Percentiles rank a stretch among this genome's conserved stretches.
Evolutionary conservation across 2,113 vertebrate genomes (phyloP).

Genomic region (Microtus oregoni): DNA sequence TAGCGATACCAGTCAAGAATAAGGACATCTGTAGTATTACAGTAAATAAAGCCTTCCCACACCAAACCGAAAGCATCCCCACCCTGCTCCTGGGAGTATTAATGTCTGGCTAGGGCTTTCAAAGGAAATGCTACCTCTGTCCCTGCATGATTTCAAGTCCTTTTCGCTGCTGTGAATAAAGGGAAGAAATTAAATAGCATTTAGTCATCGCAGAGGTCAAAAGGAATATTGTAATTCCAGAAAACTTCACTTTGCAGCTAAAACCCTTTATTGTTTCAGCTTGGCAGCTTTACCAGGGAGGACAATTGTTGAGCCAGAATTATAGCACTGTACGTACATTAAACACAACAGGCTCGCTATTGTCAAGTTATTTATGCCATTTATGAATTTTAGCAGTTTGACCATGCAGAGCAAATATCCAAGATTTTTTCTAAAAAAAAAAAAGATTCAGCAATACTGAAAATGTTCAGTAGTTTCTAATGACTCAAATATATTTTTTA

Average conservation of each 20-base stretch:
- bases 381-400: constrained; percentile 65
- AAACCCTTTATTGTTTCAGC: constrained; percentile 69
- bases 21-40: constrained; percentile 20
- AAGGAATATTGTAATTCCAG: constrained; percentile 56
- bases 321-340: constrained; percentile 45
- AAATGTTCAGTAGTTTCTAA: constrained; percentile 8
- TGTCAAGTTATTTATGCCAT: constrained; percentile 66
- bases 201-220: constrained; percentile 70
- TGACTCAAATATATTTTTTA: not conserved
- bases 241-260: constrained; percentile 60
- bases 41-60: constrained; percentile 49
- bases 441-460: constrained; percentile 9
- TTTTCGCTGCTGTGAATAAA: constrained; percentile 49
- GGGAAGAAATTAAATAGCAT: constrained; percentile 67
- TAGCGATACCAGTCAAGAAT: constrained; percentile 34
- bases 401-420: constrained; percentile 46
- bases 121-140: constrained; percentile 62
- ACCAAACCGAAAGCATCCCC: constrained; percentile 15
- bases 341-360: constrained; percentile 16
- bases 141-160: constrained; percentile 38
- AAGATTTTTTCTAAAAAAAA: constrained; percentile 26
- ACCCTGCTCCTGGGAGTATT: not conserved
- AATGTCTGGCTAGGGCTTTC: constrained; percentile 60
- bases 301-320: constrained; percentile 67
- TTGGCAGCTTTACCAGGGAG: constrained; percentile 55